Base-by-base conservation (phyloP, 2,888 invertebrate genomes). In the Drepana falcataria region DNA sequence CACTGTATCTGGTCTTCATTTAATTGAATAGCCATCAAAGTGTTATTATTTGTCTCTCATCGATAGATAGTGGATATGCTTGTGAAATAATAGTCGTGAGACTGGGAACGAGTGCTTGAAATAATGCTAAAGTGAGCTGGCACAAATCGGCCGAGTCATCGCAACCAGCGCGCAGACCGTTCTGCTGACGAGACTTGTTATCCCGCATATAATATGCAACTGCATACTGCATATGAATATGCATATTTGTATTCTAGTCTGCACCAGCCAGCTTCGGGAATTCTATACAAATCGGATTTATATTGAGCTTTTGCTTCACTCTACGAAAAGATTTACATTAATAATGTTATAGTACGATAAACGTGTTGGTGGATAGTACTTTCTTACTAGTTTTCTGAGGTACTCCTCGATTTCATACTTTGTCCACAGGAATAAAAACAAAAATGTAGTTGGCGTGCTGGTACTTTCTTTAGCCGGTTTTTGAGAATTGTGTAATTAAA, bases 101-200 rank as follows among this genome's bases (percentile, higher is more conserved):
- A 77, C 81, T 84, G 83, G 78, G 75, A 68, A 71, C 67, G 66
- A 54, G 61, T 63, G 64, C 61, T 63, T 66, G 57, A 68, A 64
- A 71, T 66, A 58, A 67, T 66, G 69, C 61, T 62, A 65, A 64
- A 71, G 72, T 69, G 76, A 76, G 77, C 75, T 81, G 73, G 79
- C 79, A 75, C 64, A 78, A 82, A 83, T 75, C 75, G 75, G 66
- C 71, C 60, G 70, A 34, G 48, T 57, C 47, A 59, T 58, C 61
- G 59, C 58, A 66, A 57, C 65, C 66, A 66, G 62, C 61, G 65
- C 64, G 64, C 64, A 62, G 67, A 70, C 64, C 69, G 70, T 83
- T 87, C 70, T 77, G 87, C 90, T 90, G 90, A 89, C 89, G 87
- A 88, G 83, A 79, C 88, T 87, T 87, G 87, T 90, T 90, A 89